Percentiles rank a stretch among this genome's conserved stretches.
Evolutionary conservation across 2,113 vertebrate species (phyloP).

Genomic region (Thamnophis sirtalis): DNA sequence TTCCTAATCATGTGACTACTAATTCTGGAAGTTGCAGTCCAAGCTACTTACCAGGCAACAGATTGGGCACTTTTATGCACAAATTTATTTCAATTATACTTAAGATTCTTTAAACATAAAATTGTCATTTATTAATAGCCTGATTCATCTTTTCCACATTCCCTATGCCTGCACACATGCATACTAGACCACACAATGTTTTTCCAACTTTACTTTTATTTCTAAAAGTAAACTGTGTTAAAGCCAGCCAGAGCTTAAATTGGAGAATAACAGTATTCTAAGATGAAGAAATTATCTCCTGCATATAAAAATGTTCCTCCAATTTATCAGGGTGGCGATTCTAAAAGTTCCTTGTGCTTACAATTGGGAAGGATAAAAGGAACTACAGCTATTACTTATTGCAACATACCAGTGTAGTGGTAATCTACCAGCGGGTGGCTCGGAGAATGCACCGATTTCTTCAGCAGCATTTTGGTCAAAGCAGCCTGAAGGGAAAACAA

Average conservation of each 20-base stretch:
- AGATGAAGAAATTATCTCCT: background rate
- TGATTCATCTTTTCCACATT: background rate
- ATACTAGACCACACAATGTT: background rate
- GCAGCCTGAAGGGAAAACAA: slow-evolving; percentile 71
- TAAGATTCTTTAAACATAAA: background rate
- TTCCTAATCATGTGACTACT: background rate
- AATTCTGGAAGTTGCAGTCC: background rate
- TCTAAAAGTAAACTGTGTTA: background rate
- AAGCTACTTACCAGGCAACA: background rate
- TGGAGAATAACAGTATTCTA: background rate
- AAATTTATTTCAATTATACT: background rate
- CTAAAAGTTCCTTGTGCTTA: background rate
- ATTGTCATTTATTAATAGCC: background rate
- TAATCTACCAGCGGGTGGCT: slow-evolving; percentile 82
- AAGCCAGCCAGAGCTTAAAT: background rate
- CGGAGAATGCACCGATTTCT: slow-evolving; percentile 73
- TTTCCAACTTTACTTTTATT: background rate
- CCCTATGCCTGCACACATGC: too few species aligned
- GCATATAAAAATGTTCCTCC: background rate
- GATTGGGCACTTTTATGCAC: background rate
- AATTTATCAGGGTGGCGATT: background rate
- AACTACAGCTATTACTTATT: background rate
- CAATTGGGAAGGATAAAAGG: background rate
- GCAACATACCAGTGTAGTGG: slow-evolving; percentile 90
- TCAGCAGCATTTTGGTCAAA: slow-evolving; percentile 84